Base-by-base conservation (phyloP, 1,140 invertebrate species). In the Mercenaria mercenaria region DNA sequence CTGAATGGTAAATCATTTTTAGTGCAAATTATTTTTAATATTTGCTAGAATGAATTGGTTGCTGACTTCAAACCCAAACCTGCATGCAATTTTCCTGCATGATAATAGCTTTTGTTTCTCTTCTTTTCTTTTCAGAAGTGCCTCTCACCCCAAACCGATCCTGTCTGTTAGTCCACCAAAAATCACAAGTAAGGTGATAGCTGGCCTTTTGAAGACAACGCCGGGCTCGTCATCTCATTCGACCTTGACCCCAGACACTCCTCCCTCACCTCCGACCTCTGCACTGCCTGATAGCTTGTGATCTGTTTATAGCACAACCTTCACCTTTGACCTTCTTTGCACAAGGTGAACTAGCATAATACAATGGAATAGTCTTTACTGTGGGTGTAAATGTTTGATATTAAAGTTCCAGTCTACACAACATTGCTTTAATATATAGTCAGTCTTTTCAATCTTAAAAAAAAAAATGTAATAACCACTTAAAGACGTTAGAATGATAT, bases 131-230 rank as follows among this genome's bases (percentile, higher is more conserved):
- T 93, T 88, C 92, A 93, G 92, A 84, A 67, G 59, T 72, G 76
- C 85, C 84, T 84, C 91, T 81, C 91, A 79, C 88, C 91, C 91
- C 72, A 92, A 91, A 92, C 82, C 91, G 83, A 79, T 92, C 82
- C 89, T 91, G 61, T 92, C 92, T 67, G 91, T 93, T 47, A 91
- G 91, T 79, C 91, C 92, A 50, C 91, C 91, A 67, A 91, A 91
- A 91, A 91, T 93, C 74, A 93, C 92, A 79, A 93, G 92, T 91
- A 92, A 92, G 88, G 87, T 92, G 47, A 92, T 92, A 72, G 91
- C 91, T 59, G 91, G 88, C 86, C 91, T 93, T 20, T 77, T 92
- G 79, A 92, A 87, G 89, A 90, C 89, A n/a, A 64, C 76, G 41
- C 85, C 90, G 41, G 29, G 43, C 43, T 82, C 80, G 23, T 37